Evolutionary conservation across 2,113 vertebrate genomes (phyloP).

Genomic region (Naja naja): DNA sequence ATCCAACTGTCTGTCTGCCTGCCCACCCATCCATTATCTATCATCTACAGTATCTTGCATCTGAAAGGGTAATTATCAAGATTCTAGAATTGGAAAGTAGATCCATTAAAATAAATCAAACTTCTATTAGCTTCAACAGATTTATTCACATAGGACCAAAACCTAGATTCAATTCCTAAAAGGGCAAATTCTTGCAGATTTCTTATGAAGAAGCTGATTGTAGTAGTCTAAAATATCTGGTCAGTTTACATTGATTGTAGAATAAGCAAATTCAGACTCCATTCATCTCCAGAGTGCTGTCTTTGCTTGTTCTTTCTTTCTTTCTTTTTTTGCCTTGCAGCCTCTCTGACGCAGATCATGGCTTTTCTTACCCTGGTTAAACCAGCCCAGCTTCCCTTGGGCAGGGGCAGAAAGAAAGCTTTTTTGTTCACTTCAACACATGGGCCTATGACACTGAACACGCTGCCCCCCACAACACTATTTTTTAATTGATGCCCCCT

Average conservation of each 20-base stretch:
- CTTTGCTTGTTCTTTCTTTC: constrained; percentile 28
- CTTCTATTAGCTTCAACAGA: not conserved
- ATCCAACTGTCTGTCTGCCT: not conserved
- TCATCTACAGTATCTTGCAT: not conserved
- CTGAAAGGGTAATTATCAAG: not conserved
- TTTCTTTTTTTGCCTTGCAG: constrained; percentile 11
- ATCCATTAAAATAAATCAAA: not conserved
- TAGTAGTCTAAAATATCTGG: not conserved
- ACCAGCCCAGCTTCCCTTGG: not conserved
- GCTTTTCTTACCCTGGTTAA: constrained; percentile 5
- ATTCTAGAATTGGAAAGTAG: not conserved
- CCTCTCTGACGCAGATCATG: constrained; percentile 39
- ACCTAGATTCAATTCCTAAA: not conserved
- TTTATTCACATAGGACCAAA: not conserved
- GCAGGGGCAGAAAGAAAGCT: constrained; percentile 43
- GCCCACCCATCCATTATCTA: not conserved
- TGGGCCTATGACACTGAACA: accelerated
- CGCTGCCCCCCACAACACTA: not conserved
- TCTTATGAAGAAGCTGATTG: not conserved
- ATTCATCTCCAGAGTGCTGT: not conserved
- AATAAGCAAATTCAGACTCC: not conserved
- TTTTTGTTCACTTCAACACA: constrained; percentile 51
- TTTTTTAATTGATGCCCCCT: constrained; percentile 11
- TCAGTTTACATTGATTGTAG: not conserved
- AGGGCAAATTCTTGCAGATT: not conserved